Conservation (phyloP, 2,113 vertebrate species). For the Morone chrysops region DNA sequence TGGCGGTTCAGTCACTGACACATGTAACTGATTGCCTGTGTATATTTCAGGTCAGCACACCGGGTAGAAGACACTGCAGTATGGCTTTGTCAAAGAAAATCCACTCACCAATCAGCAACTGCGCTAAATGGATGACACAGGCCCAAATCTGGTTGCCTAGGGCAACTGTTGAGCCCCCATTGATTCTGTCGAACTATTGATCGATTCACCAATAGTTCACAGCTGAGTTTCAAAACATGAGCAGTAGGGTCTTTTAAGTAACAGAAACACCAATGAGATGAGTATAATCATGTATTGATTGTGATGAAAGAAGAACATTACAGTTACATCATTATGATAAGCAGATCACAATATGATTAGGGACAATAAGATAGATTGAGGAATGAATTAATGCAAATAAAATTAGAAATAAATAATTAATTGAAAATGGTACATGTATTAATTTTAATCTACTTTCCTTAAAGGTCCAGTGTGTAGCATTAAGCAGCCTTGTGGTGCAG, state of each 20-base stretch:
- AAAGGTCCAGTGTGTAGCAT: not conserved
- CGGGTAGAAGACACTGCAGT: not conserved
- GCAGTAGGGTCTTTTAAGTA: not conserved
- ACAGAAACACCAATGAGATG: not conserved
- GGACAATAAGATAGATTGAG: not conserved
- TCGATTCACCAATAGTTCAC: not conserved
- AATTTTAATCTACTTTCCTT: not conserved
- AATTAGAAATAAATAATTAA: no score
- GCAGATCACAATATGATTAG: not conserved
- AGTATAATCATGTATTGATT: not conserved
- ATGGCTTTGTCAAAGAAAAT: conserved; percentile 10
- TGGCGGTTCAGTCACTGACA: not conserved
- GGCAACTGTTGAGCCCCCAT: conserved; percentile 1
- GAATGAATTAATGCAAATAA: not conserved
- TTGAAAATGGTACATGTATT: not conserved
- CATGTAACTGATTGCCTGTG: conserved; percentile 34
- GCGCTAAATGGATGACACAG: conserved; percentile 9
- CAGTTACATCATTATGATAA: not conserved
- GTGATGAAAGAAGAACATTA: not conserved
- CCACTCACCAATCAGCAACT: not conserved
- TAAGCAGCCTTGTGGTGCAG: no score
- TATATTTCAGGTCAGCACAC: conserved; percentile 19
- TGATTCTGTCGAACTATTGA: not conserved
- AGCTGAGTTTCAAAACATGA: not conserved
- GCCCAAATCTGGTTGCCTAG: conserved; percentile 37